Base-by-base conservation (phyloP, 2,888 invertebrate genomes). In the Tuberolachnus salignus region DNA sequence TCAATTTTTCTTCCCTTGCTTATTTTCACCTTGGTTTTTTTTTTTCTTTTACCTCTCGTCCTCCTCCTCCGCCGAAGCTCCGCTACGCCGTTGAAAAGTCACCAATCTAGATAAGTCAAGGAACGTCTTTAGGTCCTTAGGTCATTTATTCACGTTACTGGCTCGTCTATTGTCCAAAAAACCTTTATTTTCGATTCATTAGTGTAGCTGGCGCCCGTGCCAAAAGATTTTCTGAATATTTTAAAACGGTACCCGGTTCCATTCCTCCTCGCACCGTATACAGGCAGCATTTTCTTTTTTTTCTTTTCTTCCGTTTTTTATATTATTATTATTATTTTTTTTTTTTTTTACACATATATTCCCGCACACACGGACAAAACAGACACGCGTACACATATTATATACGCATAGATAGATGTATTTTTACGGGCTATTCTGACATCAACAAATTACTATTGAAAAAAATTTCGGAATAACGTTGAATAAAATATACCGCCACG, bases 111-210 rank as follows among this genome's bases (percentile, higher is more conserved):
- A 74, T 74, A 74, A 64, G 64, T 53, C 42, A 74, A 63, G 73
- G 34, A 34, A 61, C 64, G 44, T 55, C n/a, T 44, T 55, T 2
- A 55, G 55, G 64, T 23, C 21, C 44, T n/a, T n/a, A 14, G 55
- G 64, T 55, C 64, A 74, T 74, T 74, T 74, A 66, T 74, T 74
- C 44, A 55, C 53, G 44, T 64, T 74, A 55, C 23, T 42, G 55
- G 55, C 19, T 64, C 74, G 23, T 53, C 74, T 44, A 51, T 74
- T 74, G 74, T 74, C 46, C 64, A 23, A 64, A 59, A 59, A 53
- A 64, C 64, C 53, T 74, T 74, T 66, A 66, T 74, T 64, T 74
- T 66, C 74, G 53, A 74, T 66, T 74, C 74, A 74, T 74, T 74
- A 66, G 64, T 23, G 53, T 23, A 53, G 63, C 34, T 42, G 23